Percentiles rank a stretch among this genome's conserved stretches.
phyloP scores from a whole-genome alignment of 2,113 vertebrate species.

The Peucedramus taeniatus region DNA sequence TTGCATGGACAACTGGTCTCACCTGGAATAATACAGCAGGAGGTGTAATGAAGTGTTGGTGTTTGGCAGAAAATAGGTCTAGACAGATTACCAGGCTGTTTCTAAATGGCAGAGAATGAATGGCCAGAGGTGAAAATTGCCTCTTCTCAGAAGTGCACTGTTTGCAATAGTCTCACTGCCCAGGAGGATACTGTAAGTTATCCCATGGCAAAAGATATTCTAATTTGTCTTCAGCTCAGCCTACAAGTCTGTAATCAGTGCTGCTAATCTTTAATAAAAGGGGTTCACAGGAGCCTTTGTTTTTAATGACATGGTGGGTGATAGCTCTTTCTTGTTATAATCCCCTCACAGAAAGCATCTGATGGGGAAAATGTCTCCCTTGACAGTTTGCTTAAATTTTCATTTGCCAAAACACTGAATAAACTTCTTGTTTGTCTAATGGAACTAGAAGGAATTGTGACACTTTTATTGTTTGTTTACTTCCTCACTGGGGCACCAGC shows the following conservation, averaged over 20 bases:
- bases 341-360: slow-evolving; percentile 28
- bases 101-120: slow-evolving; percentile 3
- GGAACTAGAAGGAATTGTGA: slow-evolving; percentile 55
- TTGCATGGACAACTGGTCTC: background rate
- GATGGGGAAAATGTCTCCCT: slow-evolving; percentile 38
- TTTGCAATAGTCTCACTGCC: background rate
- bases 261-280: slow-evolving; percentile 60
- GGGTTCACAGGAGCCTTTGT: slow-evolving; percentile 52
- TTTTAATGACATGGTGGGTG: slow-evolving; percentile 56
- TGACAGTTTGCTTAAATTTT: slow-evolving; percentile 62
- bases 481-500: slow-evolving; percentile 37
- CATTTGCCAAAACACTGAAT: slow-evolving; percentile 56
- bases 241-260: slow-evolving; percentile 12
- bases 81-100: background rate
- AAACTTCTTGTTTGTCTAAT: slow-evolving; percentile 66
- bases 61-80: background rate
- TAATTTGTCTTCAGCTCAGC: slow-evolving; percentile 30
- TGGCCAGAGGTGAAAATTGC: slow-evolving; percentile 6
- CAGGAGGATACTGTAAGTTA: background rate
- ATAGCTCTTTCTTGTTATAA: slow-evolving; percentile 51
- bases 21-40: background rate
- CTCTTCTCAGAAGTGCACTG: background rate
- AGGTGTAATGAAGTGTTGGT: background rate
- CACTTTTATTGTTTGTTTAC: slow-evolving; percentile 66
- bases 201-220: slow-evolving; percentile 24